Base-by-base conservation (phyloP, 2,888 invertebrate species). In the Amorpha juglandis region DNA sequence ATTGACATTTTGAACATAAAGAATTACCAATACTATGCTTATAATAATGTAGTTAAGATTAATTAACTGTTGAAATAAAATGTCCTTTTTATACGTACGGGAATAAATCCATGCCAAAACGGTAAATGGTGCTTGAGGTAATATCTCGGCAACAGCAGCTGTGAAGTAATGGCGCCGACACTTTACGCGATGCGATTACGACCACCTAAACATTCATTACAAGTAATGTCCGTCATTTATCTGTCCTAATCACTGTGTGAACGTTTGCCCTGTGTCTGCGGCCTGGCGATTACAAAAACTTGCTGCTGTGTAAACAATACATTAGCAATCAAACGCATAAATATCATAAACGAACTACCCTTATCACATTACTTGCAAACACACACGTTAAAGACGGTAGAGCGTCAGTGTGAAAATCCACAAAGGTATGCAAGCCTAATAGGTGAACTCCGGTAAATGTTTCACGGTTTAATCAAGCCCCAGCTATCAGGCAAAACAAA, bases 151-250 rank as follows among this genome's bases (percentile, higher is more conserved):
- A 86, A 88, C 91, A 88, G 89, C 92, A 92, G 92, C 92, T 92
- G 92, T 82, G 86, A 82, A 84, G 91, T 91, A 90, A 92, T 92
- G 92, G 92, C 90, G 90, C 87, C 89, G 90, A 89, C 92, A 92
- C 91, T 92, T 92, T 91, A 87, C 91, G 90, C 91, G 90, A 91
- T 91, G 90, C 88, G 90, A 92, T 92, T 92, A 92, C 92, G 92
- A 89, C 90, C 91, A 91, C 91, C 92, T 92, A 92, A 92, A 93
- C 92, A 93, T 93, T 92, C 92, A 92, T 93, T 93, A 93, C 92
- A 88, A 89, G 87, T 92, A 92, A 93, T 92, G 91, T 89, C 92
- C 87, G 90, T 91, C 91, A 91, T 93, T 92, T 92, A 92, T 92
- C 89, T 90, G 86, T 84, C 88, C 90, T 91, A 92, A 92, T 91